Conservation (phyloP, 2,888 invertebrate species). For the Pristionchus japonicus region DNA sequence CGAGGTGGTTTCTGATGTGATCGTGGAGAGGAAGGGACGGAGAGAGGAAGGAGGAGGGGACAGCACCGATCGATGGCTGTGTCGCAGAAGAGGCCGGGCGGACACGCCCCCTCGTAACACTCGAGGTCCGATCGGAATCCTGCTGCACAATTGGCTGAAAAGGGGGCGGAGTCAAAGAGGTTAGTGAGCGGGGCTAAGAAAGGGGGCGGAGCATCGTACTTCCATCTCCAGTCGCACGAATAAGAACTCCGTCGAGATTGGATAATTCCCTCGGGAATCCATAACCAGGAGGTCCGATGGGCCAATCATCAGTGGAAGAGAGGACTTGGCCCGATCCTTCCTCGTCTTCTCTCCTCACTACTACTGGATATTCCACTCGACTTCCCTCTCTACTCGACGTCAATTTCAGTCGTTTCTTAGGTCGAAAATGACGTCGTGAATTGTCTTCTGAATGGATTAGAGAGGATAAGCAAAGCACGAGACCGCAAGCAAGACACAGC, state of each 20-base stretch:
- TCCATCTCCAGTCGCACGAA: constrained; percentile 70
- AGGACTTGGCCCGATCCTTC: background rate
- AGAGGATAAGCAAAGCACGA: constrained; percentile 1
- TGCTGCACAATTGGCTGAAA: constrained; percentile 65
- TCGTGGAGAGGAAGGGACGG: constrained; percentile 51
- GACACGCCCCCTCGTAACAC: constrained; percentile 64
- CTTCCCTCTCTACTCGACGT: background rate
- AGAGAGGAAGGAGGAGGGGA: constrained; percentile 69
- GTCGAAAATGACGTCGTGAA: background rate
- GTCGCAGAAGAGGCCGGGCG: constrained; percentile 71
- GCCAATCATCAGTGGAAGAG: constrained; percentile 60
- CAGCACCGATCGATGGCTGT: constrained; percentile 65
- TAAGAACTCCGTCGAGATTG: constrained; percentile 65
- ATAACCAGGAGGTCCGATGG: constrained; percentile 66
- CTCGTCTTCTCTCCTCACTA: background rate
- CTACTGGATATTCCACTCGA: constrained; percentile 12
- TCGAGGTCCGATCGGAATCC: constrained; percentile 63
- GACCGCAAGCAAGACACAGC: background rate
- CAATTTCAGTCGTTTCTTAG: constrained; percentile 41
- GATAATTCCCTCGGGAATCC: constrained; percentile 66
- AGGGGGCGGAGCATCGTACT: constrained; percentile 55
- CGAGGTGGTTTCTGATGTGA: constrained; percentile 17
- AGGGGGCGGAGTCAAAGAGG: background rate
- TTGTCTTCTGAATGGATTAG: background rate
- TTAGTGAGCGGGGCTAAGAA: background rate